Percentiles rank a stretch among this genome's conserved stretches.
Evolutionary conservation across 2,888 invertebrate species (phyloP).

Genomic region (Adineta ricciae): DNA sequence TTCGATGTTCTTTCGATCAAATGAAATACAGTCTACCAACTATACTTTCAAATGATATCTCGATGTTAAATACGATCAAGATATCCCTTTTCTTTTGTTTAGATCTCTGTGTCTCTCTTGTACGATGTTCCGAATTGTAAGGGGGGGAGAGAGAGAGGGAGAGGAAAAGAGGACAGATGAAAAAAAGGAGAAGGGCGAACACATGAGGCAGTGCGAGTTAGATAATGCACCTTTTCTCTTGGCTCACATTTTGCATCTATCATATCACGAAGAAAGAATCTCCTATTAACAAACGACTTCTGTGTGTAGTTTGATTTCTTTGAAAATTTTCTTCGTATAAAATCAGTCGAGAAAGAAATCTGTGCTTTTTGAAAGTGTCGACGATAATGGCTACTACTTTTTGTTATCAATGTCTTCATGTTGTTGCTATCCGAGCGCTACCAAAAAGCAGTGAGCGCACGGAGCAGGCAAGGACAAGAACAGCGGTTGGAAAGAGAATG

Average conservation of each 20-base stretch:
- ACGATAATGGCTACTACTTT: not conserved
- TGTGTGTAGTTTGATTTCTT: not conserved
- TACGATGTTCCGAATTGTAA: not conserved
- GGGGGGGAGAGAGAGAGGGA: not conserved
- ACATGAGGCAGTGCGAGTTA: not conserved
- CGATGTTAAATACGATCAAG: not conserved
- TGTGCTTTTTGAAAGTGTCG: not conserved
- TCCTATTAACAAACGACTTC: not conserved
- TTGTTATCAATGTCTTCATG: not conserved
- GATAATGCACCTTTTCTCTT: not conserved
- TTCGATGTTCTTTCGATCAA: not conserved
- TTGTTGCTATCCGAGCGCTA: not conserved
- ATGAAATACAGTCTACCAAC: not conserved
- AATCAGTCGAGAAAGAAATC: not conserved
- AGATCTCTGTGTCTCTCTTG: not conserved
- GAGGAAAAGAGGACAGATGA: not conserved
- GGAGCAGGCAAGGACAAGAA: not conserved
- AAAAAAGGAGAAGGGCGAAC: not conserved
- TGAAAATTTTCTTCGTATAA: not conserved
- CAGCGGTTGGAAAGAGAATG: not conserved
- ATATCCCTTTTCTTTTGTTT: not conserved
- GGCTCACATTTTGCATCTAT: not conserved
- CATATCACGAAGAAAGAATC: not conserved
- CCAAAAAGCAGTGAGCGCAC: not conserved
- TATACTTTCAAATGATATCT: not conserved